These are phyloP conservation scores for Xestobium rufovillosum DNA, from an alignment of 2,888 invertebrate species.

Conservation along the genomic window DNA sequence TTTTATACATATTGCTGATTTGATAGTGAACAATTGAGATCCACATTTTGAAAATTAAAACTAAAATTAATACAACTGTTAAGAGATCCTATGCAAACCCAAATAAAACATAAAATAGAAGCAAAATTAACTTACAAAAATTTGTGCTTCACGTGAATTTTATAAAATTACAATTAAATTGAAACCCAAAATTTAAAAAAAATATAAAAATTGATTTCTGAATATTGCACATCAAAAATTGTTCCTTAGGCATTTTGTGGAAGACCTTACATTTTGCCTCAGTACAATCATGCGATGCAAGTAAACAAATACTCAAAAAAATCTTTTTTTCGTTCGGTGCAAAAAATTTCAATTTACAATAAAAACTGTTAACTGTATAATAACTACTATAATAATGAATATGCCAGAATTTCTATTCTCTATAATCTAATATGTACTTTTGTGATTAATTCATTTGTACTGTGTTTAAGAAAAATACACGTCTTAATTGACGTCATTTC, in stretches of 20 bases:
- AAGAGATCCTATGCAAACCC: conserved; percentile 31
- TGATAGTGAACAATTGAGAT: conserved; percentile 34
- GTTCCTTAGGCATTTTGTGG: conserved; percentile 22
- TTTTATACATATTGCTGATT: conserved; percentile 24
- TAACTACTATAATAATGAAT: conserved; percentile 1
- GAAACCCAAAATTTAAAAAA: conserved; percentile 17
- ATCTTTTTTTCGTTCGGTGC: conserved; percentile 1
- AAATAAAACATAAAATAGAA: conserved; percentile 16
- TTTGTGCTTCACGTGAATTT: conserved; percentile 19
- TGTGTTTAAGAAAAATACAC: conserved; percentile 43
- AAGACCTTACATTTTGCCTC: conserved; percentile 15
- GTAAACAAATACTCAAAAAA: background rate
- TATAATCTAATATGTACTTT: conserved; percentile 6
- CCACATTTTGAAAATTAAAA: conserved; percentile 32
- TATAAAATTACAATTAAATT: conserved; percentile 21
- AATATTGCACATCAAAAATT: conserved; percentile 33
- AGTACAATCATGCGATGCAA: conserved; percentile 13
- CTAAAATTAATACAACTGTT: conserved; percentile 23
- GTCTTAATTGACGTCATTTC: conserved; percentile 34
- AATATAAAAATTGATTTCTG: conserved; percentile 19
- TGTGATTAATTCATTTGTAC: conserved; percentile 35
- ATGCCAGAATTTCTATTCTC: conserved; percentile 8
- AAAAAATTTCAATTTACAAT: conserved; percentile 7
- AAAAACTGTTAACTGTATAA: background rate
- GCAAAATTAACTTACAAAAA: conserved; percentile 14